Base-by-base conservation (phyloP, 2,113 vertebrate genomes). In the Sander lucioperca region DNA sequence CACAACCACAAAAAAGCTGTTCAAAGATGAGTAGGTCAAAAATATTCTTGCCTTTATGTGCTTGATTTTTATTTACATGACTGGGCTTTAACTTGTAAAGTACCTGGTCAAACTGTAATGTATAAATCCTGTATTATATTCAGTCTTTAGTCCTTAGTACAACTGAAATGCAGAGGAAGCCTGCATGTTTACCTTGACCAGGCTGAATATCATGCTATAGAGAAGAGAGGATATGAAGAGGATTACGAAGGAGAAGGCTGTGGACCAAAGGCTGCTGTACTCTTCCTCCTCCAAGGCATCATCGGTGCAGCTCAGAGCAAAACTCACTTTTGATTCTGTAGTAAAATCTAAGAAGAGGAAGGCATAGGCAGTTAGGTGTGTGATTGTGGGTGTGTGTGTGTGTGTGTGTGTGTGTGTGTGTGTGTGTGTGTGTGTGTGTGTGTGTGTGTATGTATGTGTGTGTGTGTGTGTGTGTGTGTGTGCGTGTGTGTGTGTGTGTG, bases 261-360 rank as follows among this genome's bases (percentile, higher is more conserved):
- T 88, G 73, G 68, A 83, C 79, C 82, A 91, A 59, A 90, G 76
- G 70, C 84, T 90, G 59, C 76, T 72, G 65, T 72, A 30, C 43
- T 87, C 88, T n/a, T 88, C 82, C 7, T 85, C 86, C n/a, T 82
- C 75, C 43, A 0, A 1, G 12, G 3, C 33, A 16, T 23, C n/a
- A 1, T 77, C 67, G 58, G 3, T 50, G 58, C 61, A 68, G 73
- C 18, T 69, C 54, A 47, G 12, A 63, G 5, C 15, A 71, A 62
- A 2, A 48, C 0, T 25, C 47, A 39, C 1, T 0, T 59, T 8
- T 63, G 19, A 27, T 0, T 30, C 74, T 74, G 5, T 5, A 59
- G 12, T 0, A 19, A 10, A 10, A 54, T 43, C 43, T 65, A 64
- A 74, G 50, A 76, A 74, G 16, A 84, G 9, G 59, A 68, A 82